Evolutionary conservation across 2,113 vertebrate genomes (phyloP).

Genomic region (Arizona elegans): DNA sequence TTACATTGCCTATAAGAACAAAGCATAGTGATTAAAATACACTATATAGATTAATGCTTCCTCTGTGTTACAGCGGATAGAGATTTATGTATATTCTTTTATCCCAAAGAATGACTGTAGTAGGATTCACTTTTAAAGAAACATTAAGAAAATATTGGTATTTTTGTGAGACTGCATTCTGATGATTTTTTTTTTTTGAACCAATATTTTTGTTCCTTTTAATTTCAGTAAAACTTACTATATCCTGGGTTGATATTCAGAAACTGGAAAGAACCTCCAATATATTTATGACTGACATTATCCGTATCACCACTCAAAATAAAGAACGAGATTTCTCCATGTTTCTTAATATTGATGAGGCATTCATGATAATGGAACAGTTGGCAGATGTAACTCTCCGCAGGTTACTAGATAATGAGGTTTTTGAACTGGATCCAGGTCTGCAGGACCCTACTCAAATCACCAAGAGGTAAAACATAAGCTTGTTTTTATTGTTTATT

Average conservation of each 20-base stretch:
- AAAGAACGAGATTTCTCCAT: slow-evolving; percentile 94
- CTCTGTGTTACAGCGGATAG: neutral
- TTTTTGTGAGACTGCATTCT: neutral
- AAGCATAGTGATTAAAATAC: neutral
- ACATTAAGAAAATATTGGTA: neutral
- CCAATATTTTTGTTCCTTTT: neutral
- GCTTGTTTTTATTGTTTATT: neutral
- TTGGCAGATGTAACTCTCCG: slow-evolving; percentile 91
- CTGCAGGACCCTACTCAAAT: slow-evolving; percentile 87
- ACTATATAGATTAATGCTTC: neutral
- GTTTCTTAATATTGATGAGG: slow-evolving; percentile 86
- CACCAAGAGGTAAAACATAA: slow-evolving; percentile 81
- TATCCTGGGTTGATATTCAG: slow-evolving; percentile 93
- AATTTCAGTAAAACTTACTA: slow-evolving; percentile 84
- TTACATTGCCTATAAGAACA: neutral
- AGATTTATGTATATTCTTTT: neutral
- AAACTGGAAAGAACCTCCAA: slow-evolving; percentile 87
- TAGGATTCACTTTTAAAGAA: neutral
- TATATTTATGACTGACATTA: slow-evolving; percentile 84
- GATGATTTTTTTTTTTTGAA: slow-evolving; percentile 1
- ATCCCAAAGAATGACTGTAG: neutral
- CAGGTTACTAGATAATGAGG: slow-evolving; percentile 88
- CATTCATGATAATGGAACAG: slow-evolving; percentile 86
- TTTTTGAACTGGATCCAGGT: slow-evolving; percentile 84
- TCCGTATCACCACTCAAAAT: slow-evolving; percentile 80